Evolutionary conservation across 1,140 invertebrate species (phyloP), one percentile per base, ranked within the genome.

Genomic region (Macrosteles quadrilineatus): DNA sequence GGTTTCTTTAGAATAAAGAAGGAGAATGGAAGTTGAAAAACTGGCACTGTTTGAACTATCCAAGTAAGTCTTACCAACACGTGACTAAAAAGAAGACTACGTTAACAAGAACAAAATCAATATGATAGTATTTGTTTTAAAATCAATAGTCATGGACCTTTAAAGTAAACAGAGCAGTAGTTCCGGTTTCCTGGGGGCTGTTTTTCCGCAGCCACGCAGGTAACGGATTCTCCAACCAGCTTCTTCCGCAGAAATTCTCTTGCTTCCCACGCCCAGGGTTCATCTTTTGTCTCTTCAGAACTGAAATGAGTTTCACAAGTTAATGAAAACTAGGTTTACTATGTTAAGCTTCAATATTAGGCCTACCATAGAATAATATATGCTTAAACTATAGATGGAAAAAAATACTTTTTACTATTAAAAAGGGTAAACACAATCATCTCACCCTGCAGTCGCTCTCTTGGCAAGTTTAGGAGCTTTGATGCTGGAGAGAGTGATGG

Each of bases 211-310:
- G 79, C 69, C 45, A 77, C 76, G 80, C 97, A 98, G 2, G 86
- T 84, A 0, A 98, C 91, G 75, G 94, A 90, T 80, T 95, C 90
- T 2, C 95, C 95, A 77, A 99, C 89, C 9, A 98, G 78, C 78
- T 95, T 96, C 77, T 96, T 95, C 29, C 97, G 85, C 30, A 99
- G 81, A 80, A 91, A 98, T 83, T 99, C 97, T 70, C 97, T 86
- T 0, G 96, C 93, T 81, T 98, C 96, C 95, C 96, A 99, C 1
- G 95, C 96, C 84, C 87, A 99, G 6, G 96, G 93, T 81, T 97
- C 94, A 83, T 97, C 96, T 80, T 90, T 91, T 62, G 88, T 90
- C 78, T 89, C 90, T 70, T 89, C 86, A 59, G 36, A 64, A 32
- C 36, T 64, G 62, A 53, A 53, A 53, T 53, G 23, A 53, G 19